A percentile compares a stretch with the other conserved stretches of the same genome.
Conservation (phyloP, 2,113 vertebrate species). For the Amphilophus citrinellus region DNA sequence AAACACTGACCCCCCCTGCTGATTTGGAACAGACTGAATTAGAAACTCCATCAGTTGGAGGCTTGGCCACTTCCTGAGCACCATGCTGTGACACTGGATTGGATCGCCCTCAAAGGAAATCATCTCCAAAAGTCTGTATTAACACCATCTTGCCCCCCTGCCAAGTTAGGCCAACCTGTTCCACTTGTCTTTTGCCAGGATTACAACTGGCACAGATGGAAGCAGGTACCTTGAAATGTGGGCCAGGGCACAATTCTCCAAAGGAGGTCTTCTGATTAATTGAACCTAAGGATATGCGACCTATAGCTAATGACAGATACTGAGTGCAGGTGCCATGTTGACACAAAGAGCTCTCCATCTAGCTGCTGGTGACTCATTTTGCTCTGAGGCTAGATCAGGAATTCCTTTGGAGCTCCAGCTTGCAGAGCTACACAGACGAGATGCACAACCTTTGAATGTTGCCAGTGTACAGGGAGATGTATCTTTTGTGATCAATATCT, state of each 20-base stretch:
- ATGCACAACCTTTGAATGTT: constrained; percentile 12
- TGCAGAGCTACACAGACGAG: background rate
- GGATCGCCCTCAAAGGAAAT: constrained; percentile 75
- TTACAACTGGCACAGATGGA: constrained; percentile 44
- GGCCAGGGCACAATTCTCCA: constrained; percentile 50
- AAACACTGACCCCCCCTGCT: constrained; percentile 32
- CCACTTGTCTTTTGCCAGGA: constrained; percentile 55
- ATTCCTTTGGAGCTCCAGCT: constrained; percentile 31
- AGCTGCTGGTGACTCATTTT: constrained; percentile 54
- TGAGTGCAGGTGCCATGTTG: constrained; percentile 63
- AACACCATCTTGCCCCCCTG: constrained; percentile 57
- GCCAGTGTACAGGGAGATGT: background rate
- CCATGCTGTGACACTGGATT: constrained; percentile 66
- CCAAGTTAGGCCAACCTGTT: constrained; percentile 58
- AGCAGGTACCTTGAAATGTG: constrained; percentile 57
- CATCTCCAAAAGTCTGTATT: constrained; percentile 66
- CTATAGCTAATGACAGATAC: constrained; percentile 68
- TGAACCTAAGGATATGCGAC: constrained; percentile 54
- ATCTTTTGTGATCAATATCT: constrained; percentile 39
- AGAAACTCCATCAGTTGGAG: constrained; percentile 69
- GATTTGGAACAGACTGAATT: constrained; percentile 73
- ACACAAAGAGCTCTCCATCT: constrained; percentile 71
- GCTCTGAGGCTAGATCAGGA: constrained; percentile 19
- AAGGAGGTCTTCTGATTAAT: constrained; percentile 77
- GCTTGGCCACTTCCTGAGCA: constrained; percentile 54